These are phyloP conservation scores for Sebastes minor DNA, from an alignment of 2,797 vertebrate species.

Conservation along the genomic window DNA sequence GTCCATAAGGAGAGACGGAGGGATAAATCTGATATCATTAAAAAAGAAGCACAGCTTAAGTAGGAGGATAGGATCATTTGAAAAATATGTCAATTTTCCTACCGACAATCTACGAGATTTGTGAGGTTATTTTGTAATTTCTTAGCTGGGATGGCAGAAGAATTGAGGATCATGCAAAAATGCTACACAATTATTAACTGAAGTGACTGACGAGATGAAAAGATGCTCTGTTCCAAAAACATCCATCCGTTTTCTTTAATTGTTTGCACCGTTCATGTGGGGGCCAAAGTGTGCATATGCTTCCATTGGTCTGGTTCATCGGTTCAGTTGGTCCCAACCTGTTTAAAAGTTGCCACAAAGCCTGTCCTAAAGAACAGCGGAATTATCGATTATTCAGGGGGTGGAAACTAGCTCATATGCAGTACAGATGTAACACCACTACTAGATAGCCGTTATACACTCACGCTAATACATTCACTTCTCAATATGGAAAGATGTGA, in stretches of 20 bases:
- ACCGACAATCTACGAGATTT: background rate
- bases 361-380: constrained; percentile 6
- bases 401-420: background rate
- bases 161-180: constrained; percentile 1
- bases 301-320: constrained; percentile 1
- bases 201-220: background rate
- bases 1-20: background rate
- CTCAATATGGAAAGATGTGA: constrained; percentile 15
- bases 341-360: background rate
- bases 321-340: constrained; percentile 1
- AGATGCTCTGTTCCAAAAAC: background rate
- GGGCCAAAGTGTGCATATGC: background rate
- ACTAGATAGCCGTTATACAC: constrained; percentile 5
- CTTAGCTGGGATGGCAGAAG: background rate
- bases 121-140: background rate
- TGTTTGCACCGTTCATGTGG: background rate
- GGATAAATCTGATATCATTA: background rate
- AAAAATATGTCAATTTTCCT: background rate
- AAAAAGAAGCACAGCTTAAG: background rate
- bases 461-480: constrained; percentile 1
- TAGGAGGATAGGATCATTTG: background rate
- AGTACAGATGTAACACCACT: constrained; percentile 2
- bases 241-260: background rate
- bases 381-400: background rate
- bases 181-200: background rate